phyloP scores from a whole-genome alignment of 37 sponge, comb jelly and placozoan genomes.

The Crambe crambe region DNA sequence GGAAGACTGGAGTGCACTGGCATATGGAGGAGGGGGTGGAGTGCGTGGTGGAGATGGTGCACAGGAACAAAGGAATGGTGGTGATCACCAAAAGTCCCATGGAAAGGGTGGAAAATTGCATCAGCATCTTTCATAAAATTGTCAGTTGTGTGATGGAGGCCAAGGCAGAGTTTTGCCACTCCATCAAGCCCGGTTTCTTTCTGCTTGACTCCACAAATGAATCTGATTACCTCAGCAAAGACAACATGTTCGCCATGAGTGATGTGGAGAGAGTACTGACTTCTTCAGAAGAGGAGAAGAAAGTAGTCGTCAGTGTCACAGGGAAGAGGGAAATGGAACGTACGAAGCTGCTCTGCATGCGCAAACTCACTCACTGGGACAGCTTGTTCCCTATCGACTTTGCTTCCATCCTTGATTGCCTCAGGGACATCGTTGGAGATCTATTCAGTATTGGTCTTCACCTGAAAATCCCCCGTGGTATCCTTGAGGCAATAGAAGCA shows the following conservation, averaged over 20 bases:
- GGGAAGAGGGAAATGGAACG: neutral
- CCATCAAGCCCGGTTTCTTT: neutral
- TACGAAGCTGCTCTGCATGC: neutral
- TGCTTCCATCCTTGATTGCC: neutral
- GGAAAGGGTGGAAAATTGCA: conserved; percentile 19
- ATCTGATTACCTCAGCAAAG: neutral
- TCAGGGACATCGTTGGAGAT: neutral
- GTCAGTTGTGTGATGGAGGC: conserved; percentile 16
- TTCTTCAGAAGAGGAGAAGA: neutral
- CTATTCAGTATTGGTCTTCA: neutral
- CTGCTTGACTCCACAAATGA: conserved; percentile 13
- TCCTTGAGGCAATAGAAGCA: neutral
- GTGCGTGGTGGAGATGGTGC: conserved; percentile 30
- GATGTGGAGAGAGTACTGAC: conserved; percentile 9
- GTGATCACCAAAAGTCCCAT: conserved; percentile 19
- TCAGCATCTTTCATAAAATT: conserved; percentile 8
- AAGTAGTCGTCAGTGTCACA: neutral
- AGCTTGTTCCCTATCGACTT: neutral
- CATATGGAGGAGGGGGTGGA: conserved; percentile 33
- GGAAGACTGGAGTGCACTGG: conserved; percentile 60
- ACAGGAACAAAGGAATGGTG: conserved; percentile 20
- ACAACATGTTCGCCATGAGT: conserved; percentile 7
- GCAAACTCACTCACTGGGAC: conserved; percentile 1
- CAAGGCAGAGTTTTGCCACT: conserved; percentile 16
- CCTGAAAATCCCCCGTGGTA: neutral